A percentile compares a stretch with the other conserved stretches of the same genome.
Conservation (phyloP, 1,140 invertebrate species). For the Heterodera schachtii region DNA sequence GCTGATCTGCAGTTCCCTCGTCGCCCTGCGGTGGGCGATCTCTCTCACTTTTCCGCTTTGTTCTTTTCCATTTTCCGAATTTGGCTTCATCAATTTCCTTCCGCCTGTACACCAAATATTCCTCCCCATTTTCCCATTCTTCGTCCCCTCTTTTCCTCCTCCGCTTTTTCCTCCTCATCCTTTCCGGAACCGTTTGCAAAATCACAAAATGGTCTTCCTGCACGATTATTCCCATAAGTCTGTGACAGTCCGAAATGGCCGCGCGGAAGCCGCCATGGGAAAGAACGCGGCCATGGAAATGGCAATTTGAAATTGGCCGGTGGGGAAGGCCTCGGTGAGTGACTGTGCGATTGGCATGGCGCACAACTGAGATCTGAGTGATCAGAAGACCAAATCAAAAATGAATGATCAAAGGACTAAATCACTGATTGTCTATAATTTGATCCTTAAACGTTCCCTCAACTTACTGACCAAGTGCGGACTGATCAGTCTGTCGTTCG, state of each 20-base stretch:
- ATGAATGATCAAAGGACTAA: neutral
- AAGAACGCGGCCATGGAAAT: slow-evolving; percentile 56
- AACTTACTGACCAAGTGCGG: slow-evolving; percentile 55
- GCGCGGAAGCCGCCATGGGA: slow-evolving; percentile 54
- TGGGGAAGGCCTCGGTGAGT: slow-evolving; percentile 42
- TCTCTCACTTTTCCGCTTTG: no score
- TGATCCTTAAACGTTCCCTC: no score
- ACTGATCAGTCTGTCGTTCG: slow-evolving; percentile 55
- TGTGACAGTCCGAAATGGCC: slow-evolving; percentile 61
- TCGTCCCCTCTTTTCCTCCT: neutral
- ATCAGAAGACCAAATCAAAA: slow-evolving; percentile 6
- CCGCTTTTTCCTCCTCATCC: slow-evolving; percentile 23
- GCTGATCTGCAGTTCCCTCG: no score
- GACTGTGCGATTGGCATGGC: slow-evolving; percentile 47
- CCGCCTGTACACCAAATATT: slow-evolving; percentile 24
- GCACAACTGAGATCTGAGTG: slow-evolving; percentile 49
- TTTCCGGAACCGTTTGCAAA: slow-evolving; percentile 59
- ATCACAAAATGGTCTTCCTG: slow-evolving; percentile 61
- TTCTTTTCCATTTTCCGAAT: neutral
- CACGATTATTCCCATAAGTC: slow-evolving; percentile 59
- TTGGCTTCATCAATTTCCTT: neutral
- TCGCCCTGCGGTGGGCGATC: no score
- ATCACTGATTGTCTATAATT: no score
- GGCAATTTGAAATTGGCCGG: slow-evolving; percentile 44
- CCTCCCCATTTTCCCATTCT: neutral